These are phyloP conservation scores for Carcina quercana DNA, from an alignment of 2,888 invertebrate species.

Conservation along the genomic window DNA sequence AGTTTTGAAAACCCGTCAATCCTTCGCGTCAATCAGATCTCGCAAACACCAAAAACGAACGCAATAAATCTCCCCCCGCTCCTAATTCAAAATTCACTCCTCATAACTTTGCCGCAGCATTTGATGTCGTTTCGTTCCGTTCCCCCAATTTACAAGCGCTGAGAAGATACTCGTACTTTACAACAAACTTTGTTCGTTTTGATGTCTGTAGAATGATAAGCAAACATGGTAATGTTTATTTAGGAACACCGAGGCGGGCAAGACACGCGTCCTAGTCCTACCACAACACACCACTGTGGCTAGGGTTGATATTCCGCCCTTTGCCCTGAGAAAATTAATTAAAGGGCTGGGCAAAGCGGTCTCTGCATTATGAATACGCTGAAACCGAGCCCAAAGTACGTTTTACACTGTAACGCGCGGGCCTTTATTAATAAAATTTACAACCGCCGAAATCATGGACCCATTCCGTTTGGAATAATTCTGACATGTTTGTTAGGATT, in stretches of 20 bases:
- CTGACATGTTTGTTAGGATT: too few relatives aligned
- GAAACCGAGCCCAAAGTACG: constrained; percentile 9
- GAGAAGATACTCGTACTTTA: too few relatives aligned
- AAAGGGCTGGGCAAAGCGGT: constrained; percentile 13
- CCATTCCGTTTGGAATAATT: constrained; percentile 2
- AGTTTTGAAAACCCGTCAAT: too few relatives aligned
- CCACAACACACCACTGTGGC: constrained; percentile 10
- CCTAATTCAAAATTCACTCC: too few relatives aligned
- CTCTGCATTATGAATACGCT: constrained; percentile 19
- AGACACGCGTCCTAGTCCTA: constrained; percentile 4
- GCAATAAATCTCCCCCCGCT: too few relatives aligned
- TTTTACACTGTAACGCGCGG: constrained; percentile 1
- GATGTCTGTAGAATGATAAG: constrained; percentile 7
- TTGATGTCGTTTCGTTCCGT: too few relatives aligned
- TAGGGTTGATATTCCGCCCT: constrained; percentile 10
- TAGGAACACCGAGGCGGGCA: constrained; percentile 9
- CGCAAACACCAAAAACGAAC: too few relatives aligned
- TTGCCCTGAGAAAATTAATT: constrained; percentile 20
- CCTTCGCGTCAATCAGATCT: too few relatives aligned
- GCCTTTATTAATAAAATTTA: constrained; percentile 8
- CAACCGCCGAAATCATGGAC: constrained; percentile 4
- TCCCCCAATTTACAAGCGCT: too few relatives aligned
- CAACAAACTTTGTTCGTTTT: constrained; percentile 3
- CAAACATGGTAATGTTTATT: constrained; percentile 13
- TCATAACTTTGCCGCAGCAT: too few relatives aligned